Evolutionary conservation across 2,888 invertebrate species (phyloP).

Genomic region (Scaptomyza parva): DNA sequence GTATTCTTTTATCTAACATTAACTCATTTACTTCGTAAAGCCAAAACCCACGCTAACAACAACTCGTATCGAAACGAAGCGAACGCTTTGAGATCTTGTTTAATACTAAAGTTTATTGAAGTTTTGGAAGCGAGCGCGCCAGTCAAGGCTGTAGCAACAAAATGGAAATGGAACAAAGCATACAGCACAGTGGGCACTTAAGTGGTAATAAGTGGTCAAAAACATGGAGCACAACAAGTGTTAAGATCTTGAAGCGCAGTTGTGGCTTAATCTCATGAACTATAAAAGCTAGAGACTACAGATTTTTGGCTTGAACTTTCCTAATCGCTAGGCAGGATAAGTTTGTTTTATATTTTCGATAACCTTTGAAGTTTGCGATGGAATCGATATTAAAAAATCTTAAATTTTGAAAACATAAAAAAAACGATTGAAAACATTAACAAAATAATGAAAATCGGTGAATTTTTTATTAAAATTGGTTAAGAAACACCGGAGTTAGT

Average conservation of each 20-base stretch:
- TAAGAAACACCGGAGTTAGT: too few relatives aligned
- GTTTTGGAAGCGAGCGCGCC: constrained; percentile 40
- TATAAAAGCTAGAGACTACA: too few relatives aligned
- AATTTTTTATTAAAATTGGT: too few relatives aligned
- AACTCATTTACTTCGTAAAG: constrained; percentile 26
- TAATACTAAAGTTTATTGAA: constrained; percentile 69
- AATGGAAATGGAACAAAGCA: constrained; percentile 52
- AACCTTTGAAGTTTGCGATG: too few relatives aligned
- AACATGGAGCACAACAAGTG: neutral
- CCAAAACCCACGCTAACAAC: constrained; percentile 21
- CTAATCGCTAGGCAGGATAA: too few relatives aligned
- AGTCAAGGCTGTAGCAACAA: constrained; percentile 44
- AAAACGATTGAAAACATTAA: too few relatives aligned
- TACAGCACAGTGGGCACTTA: constrained; percentile 56
- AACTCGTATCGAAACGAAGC: constrained; percentile 35
- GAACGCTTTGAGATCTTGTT: constrained; percentile 73
- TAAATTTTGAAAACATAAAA: too few relatives aligned
- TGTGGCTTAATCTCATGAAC: too few relatives aligned
- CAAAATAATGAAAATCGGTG: too few relatives aligned
- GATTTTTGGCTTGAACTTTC: too few relatives aligned
- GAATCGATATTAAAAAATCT: too few relatives aligned
- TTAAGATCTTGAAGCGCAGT: neutral
- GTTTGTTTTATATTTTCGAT: too few relatives aligned
- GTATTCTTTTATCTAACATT: constrained; percentile 27
- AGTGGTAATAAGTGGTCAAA: accelerated